phyloP scores from a whole-genome alignment of 1,140 invertebrate species.

The Coenobita brevimanus region DNA sequence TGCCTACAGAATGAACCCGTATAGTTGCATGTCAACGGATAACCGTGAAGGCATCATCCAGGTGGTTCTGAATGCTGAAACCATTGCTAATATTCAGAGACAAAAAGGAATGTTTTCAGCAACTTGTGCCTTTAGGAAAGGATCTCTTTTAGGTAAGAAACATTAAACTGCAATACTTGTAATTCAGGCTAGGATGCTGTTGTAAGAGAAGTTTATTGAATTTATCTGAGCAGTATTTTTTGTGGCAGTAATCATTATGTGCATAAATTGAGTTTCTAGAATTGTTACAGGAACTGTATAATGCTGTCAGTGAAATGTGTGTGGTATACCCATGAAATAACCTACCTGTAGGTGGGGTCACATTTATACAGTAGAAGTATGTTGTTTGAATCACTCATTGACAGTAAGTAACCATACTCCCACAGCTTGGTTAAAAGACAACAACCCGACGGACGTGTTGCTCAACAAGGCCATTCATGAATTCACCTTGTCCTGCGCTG shows the following conservation, averaged over 20 bases:
- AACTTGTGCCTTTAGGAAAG: slow-evolving; percentile 89
- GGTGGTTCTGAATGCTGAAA: slow-evolving; percentile 93
- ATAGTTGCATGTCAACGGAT: slow-evolving; percentile 96
- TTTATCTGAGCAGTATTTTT: no score
- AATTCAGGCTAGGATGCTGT: no score
- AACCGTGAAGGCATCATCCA: slow-evolving; percentile 94
- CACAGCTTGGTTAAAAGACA: slow-evolving; percentile 74
- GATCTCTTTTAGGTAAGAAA: slow-evolving; percentile 81
- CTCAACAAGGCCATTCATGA: slow-evolving; percentile 77
- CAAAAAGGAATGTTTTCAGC: slow-evolving; percentile 89
- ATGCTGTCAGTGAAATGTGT: no score
- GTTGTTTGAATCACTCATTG: no score
- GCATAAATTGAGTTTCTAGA: no score
- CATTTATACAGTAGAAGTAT: no score
- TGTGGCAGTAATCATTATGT: no score
- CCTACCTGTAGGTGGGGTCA: no score
- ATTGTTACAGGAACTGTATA: no score
- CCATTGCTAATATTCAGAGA: slow-evolving; percentile 97
- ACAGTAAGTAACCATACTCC: no score
- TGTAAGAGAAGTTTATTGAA: no score
- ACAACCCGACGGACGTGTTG: slow-evolving; percentile 73
- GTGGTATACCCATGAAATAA: no score
- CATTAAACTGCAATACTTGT: slow-evolving; percentile 5
- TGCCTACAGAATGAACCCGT: slow-evolving; percentile 91
- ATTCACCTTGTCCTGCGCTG: slow-evolving; percentile 80